Evolutionary conservation across 1,140 invertebrate genomes (phyloP).

Genomic region (Lasaia peninsularis): DNA sequence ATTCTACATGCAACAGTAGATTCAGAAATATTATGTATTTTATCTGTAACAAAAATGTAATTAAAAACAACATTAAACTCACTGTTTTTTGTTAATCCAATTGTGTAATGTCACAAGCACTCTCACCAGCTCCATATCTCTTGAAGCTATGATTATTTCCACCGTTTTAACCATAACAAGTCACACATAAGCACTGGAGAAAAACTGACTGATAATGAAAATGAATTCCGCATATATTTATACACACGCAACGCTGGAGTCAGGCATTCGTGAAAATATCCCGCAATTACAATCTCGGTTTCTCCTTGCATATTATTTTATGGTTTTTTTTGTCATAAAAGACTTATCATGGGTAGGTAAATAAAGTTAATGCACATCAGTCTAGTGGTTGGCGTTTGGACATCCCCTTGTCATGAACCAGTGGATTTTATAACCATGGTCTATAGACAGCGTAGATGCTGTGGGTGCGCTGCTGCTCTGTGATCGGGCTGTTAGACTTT

Average conservation of each 20-base stretch:
- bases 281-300: constrained; percentile 46
- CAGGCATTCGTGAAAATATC: constrained; percentile 74
- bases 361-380: not conserved
- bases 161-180: constrained; percentile 32
- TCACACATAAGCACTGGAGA: constrained; percentile 54
- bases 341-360: not conserved
- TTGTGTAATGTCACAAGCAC: constrained; percentile 43
- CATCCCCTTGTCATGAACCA: no score
- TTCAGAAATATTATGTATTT: constrained; percentile 34
- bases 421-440: no score
- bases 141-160: constrained; percentile 46
- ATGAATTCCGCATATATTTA: constrained; percentile 75
- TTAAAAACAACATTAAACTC: constrained; percentile 17
- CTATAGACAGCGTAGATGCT: no score
- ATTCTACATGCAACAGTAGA: constrained; percentile 25
- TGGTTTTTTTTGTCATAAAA: not conserved
- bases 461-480: no score
- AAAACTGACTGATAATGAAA: constrained; percentile 73
- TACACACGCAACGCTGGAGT: constrained; percentile 60
- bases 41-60: constrained; percentile 51
- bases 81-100: constrained; percentile 29
- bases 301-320: constrained; percentile 38
- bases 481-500: no score
- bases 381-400: not conserved
- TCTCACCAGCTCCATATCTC: constrained; percentile 70